Evolutionary conservation across 2,113 vertebrate genomes (phyloP).

Genomic region (Cephalopterus ornatus): DNA sequence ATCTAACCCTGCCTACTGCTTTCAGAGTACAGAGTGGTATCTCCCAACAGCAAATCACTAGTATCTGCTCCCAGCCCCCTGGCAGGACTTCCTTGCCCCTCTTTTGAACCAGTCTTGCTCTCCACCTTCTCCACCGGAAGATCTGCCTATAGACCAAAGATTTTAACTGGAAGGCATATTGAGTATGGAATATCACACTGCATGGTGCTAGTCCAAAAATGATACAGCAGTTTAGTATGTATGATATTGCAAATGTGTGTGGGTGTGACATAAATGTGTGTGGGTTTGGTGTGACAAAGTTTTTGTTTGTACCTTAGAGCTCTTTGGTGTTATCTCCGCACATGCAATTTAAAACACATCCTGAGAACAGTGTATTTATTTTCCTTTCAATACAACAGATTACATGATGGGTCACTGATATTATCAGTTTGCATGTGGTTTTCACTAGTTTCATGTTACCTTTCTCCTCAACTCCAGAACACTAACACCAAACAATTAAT

Average conservation of each 20-base stretch:
- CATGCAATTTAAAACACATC: background rate
- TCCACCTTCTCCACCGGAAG: background rate
- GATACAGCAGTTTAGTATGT: background rate
- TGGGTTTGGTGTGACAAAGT: background rate
- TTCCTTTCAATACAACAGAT: background rate
- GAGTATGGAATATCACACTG: background rate
- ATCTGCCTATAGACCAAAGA: background rate
- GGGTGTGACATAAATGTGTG: background rate
- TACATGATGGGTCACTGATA: background rate
- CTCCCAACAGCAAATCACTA: background rate
- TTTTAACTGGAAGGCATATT: background rate
- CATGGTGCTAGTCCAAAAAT: background rate
- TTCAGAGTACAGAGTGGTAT: background rate
- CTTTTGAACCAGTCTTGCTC: background rate
- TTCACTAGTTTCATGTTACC: background rate
- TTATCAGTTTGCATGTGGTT: background rate
- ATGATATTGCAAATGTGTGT: background rate
- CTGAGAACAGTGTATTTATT: background rate
- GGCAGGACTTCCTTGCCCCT: background rate
- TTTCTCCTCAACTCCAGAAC: background rate
- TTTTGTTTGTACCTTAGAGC: background rate
- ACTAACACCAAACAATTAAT: background rate
- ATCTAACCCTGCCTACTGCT: background rate
- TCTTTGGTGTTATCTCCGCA: background rate
- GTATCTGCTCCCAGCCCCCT: background rate